These are phyloP conservation scores for Dolichotis patagonum DNA, from an alignment of 2,113 vertebrate genomes.

Conservation along the genomic window DNA sequence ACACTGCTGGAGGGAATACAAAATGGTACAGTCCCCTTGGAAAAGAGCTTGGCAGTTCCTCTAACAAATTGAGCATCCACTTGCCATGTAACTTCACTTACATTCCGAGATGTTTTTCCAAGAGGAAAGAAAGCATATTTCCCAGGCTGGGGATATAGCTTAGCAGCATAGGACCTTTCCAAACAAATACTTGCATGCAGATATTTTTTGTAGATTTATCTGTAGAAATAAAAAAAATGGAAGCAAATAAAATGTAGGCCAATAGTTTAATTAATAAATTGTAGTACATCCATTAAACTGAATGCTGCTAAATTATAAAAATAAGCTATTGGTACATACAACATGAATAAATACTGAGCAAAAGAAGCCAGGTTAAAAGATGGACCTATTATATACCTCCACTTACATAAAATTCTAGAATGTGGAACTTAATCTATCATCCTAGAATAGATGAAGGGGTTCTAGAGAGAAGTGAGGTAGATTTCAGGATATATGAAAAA, in stretches of 20 bases:
- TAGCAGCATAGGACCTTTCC: background rate
- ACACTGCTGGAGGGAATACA: background rate
- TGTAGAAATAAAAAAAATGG: background rate
- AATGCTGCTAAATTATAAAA: background rate
- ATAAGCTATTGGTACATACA: background rate
- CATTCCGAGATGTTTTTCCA: background rate
- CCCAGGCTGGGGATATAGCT: too few relatives aligned
- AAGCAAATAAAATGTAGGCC: background rate
- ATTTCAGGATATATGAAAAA: background rate
- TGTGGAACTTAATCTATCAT: background rate
- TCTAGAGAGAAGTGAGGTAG: background rate
- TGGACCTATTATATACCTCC: background rate
- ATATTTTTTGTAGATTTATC: background rate
- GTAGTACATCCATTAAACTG: too few relatives aligned
- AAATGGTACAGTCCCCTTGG: background rate
- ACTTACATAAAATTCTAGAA: background rate
- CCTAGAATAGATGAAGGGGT: background rate
- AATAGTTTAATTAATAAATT: background rate
- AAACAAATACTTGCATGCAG: background rate
- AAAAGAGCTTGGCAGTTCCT: background rate
- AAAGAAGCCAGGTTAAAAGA: background rate
- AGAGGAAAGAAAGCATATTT: background rate
- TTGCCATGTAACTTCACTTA: background rate
- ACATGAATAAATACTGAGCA: background rate
- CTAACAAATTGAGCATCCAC: background rate